Percentiles rank a stretch among this genome's conserved stretches.
Evolutionary conservation across 2,797 vertebrate genomes (phyloP).

Genomic region (Scarus forsteni): DNA sequence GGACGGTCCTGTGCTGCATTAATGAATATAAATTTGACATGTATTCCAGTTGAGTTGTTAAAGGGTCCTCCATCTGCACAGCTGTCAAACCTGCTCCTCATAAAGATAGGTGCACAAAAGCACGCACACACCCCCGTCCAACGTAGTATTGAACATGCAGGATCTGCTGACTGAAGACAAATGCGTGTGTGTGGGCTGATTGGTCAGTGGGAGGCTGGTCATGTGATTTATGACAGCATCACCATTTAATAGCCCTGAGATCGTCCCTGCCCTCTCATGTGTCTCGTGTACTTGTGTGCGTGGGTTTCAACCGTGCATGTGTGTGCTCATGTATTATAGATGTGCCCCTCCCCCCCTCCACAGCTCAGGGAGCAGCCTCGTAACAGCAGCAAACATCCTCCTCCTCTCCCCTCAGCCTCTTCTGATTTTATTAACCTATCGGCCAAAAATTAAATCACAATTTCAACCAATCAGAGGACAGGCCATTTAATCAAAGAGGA

Average conservation of each 20-base stretch:
- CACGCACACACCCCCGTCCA: conserved; percentile 16
- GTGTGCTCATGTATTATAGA: conserved; percentile 58
- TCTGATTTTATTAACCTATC: not conserved
- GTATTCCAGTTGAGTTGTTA: not conserved
- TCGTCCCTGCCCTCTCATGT: conserved; percentile 27
- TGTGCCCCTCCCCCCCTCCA: conserved; percentile 44
- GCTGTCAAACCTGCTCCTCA: not conserved
- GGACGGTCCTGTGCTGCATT: no score
- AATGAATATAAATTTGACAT: no score
- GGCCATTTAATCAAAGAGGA: not conserved
- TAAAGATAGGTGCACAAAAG: not conserved
- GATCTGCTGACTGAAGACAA: conserved; percentile 44
- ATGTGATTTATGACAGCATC: conserved; percentile 62
- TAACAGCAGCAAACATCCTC: conserved; percentile 34
- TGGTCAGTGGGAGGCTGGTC: conserved; percentile 50
- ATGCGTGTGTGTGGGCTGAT: conserved; percentile 20
- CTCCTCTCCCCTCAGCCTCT: not conserved
- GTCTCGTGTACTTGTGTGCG: conserved; percentile 19
- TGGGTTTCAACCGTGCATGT: conserved; percentile 13
- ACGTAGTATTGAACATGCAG: conserved; percentile 25
- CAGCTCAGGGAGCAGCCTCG: conserved; percentile 30
- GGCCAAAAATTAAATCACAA: not conserved
- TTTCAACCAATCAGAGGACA: conserved; percentile 22
- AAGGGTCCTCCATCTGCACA: not conserved
- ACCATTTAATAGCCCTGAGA: conserved; percentile 55